Conservation (phyloP, 2,888 invertebrate species). For the Papilio gigon region DNA sequence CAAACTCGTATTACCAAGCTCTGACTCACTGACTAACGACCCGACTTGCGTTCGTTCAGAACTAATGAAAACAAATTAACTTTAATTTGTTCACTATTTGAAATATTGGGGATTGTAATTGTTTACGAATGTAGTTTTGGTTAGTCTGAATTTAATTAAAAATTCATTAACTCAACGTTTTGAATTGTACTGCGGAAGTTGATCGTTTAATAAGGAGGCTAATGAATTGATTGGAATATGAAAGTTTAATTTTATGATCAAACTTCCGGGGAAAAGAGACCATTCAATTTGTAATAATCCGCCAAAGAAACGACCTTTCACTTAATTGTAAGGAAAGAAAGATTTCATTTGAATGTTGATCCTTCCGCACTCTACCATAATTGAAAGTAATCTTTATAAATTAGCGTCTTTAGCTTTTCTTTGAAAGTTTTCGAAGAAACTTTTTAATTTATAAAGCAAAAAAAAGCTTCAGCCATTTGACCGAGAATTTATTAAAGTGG, state of each 20-base stretch:
- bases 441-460: conserved; percentile 2
- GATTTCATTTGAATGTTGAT: not conserved
- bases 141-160: too few relatives aligned
- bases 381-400: conserved; percentile 10
- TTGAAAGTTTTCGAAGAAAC: not conserved
- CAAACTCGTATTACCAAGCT: conserved; percentile 5
- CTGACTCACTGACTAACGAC: too few relatives aligned
- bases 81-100: not conserved
- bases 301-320: not conserved
- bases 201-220: too few relatives aligned
- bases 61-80: conserved; percentile 8
- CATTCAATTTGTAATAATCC: not conserved
- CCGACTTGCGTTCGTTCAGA: not conserved
- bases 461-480: not conserved
- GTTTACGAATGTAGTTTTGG: not conserved
- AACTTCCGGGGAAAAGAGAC: not conserved
- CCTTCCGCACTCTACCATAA: not conserved
- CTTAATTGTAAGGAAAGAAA: not conserved
- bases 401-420: not conserved
- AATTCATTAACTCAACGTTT: too few relatives aligned
- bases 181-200: too few relatives aligned
- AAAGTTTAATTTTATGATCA: not conserved
- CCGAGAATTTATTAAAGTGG: not conserved
- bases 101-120: not conserved
- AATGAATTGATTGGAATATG: too few relatives aligned